These are phyloP conservation scores for Oreortyx pictus DNA, from an alignment of 2,797 vertebrate species.

Conservation along the genomic window DNA sequence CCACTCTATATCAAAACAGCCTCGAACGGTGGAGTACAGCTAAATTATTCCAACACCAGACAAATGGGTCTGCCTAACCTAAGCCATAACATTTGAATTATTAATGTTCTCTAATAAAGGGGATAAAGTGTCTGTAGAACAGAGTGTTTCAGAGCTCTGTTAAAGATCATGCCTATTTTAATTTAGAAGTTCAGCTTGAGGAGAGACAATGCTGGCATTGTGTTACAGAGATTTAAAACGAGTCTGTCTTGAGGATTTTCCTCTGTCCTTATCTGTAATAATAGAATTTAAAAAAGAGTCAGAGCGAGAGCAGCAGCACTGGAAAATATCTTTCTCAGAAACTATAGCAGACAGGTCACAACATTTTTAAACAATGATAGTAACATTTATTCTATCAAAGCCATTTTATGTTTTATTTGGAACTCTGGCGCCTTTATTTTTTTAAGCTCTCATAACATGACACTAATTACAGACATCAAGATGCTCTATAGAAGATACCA, in stretches of 20 bases:
- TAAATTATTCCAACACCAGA: constrained; percentile 56
- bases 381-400: constrained; percentile 97
- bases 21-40: neutral
- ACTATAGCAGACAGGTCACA: constrained; percentile 87
- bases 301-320: constrained; percentile 72
- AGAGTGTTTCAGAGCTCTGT: constrained; percentile 72
- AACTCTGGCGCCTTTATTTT: constrained; percentile 94
- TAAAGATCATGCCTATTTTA: constrained; percentile 79
- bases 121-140: constrained; percentile 72
- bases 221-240: constrained; percentile 79
- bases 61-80: constrained; percentile 69
- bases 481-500: constrained; percentile 89
- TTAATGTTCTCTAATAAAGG: constrained; percentile 76
- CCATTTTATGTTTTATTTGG: constrained; percentile 98
- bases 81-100: constrained; percentile 73
- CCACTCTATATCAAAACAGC: constrained; percentile 23
- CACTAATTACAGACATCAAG: constrained; percentile 98
- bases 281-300: constrained; percentile 75
- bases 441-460: constrained; percentile 92
- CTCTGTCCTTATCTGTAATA: constrained; percentile 82
- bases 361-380: constrained; percentile 94
- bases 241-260: constrained; percentile 80
- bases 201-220: constrained; percentile 80
- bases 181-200: constrained; percentile 78
- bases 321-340: constrained; percentile 86